Conservation (phyloP, 2,888 invertebrate genomes). For the Aquatica leii region DNA sequence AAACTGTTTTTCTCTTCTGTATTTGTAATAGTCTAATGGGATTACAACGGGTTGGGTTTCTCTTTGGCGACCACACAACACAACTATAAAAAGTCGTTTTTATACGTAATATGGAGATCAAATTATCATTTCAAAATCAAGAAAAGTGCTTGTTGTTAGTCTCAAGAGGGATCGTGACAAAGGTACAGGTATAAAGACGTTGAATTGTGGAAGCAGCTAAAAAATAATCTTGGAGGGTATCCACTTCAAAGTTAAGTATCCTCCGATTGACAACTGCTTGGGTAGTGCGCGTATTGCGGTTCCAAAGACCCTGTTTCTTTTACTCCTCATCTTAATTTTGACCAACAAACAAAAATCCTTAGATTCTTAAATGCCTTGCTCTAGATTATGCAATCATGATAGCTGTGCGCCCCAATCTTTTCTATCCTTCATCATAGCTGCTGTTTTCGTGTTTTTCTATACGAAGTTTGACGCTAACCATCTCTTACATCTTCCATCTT, state of each 20-base stretch:
- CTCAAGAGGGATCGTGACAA: too few relatives aligned
- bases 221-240: background rate
- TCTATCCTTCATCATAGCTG: background rate
- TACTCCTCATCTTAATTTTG: background rate
- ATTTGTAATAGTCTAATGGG: too few relatives aligned
- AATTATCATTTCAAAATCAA: too few relatives aligned
- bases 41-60: too few relatives aligned
- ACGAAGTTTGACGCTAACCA: background rate
- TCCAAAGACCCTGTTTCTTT: background rate
- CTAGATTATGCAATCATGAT: background rate
- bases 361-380: background rate
- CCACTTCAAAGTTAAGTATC: constrained; percentile 1
- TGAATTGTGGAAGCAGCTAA: background rate
- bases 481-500: background rate
- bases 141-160: too few relatives aligned
- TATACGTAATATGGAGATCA: too few relatives aligned
- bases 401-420: background rate
- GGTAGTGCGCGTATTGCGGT: constrained; percentile 1
- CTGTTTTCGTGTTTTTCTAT: background rate
- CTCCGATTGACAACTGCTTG: background rate
- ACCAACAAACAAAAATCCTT: background rate
- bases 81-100: too few relatives aligned
- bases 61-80: too few relatives aligned
- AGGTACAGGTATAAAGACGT: background rate
- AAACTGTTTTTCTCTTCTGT: too few relatives aligned